Evolutionary conservation across 1,140 invertebrate species (phyloP), one percentile per base, ranked within the genome.

Genomic region (Tyrophagus putrescentiae): DNA sequence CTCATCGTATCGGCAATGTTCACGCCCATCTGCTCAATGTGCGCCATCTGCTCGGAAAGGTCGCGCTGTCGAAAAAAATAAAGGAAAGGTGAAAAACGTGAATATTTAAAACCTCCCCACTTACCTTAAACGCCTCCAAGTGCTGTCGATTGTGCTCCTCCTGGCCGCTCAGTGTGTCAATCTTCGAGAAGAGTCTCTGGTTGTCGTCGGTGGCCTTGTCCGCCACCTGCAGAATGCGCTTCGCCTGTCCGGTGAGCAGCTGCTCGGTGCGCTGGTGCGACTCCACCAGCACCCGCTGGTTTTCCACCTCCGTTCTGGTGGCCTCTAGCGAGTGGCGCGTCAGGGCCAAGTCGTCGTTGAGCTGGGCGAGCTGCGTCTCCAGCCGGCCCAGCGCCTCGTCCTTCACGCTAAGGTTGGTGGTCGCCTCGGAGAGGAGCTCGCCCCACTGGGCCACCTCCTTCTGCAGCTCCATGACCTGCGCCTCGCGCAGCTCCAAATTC

Each of bases 401-500:
- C 29, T 60, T 60, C 33, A 25, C 23, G n/a, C 29, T 36, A 9
- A 60, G 31, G 18, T 60, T n/a, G 25, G n/a, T 6, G 6, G 33
- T 4, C 4, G 53, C 39, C 3, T 50, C 50, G 41, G 2, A n/a
- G 23, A 53, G 29, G 3, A 60, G 29, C 25, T 61, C 5, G 21
- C 39, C 45, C n/a, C 23, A 44, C 50, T 76, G 76, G 2, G 77
- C 75, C 44, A 80, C 71, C 62, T 80, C 77, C 63, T 84, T 82
- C 66, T 84, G 78, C 41, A 86, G 69, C 0, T 78, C 77, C 67
- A 80, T 78, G 25, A 84, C 80, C 58, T 80, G 74, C 39, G 78
- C 75, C 52, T 84, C 77, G 64, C 84, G 81, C 41, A 84, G 80
- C 62, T 80, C 78, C 6, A 87, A 78, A 67, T 87, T 81, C 59